Evolutionary conservation across 2,113 vertebrate genomes (phyloP), one percentile per base, ranked within the genome.

Genomic region (Passer domesticus): DNA sequence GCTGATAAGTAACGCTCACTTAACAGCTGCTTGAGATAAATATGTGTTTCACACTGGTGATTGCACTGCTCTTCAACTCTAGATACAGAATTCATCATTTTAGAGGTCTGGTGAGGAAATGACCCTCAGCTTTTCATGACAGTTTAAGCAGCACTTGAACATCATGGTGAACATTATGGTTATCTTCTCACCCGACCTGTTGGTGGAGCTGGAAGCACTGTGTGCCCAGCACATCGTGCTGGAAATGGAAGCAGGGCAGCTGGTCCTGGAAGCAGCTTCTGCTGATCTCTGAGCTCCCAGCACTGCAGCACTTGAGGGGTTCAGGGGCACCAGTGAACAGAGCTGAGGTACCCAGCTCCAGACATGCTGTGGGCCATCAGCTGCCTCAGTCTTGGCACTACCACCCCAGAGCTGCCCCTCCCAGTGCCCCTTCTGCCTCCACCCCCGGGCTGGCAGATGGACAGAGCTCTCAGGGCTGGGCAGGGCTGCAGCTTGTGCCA

Each of bases 1-100:
- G 58, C 69, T 76, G 79, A 68, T 81, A 83, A 62, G 27, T 63
- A 62, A 77, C 0, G 0, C 81, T 89, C 44, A 79, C 49, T 96
- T 96, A 97, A 92, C 82, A 96, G 94, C 96, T 97, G 91, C 95
- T 83, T 84, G 93, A 95, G 96, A 96, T 96, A 97, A 97, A 80
- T 96, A 87, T 25, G 55, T 68, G 44, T 96, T 97, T 93, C 8
- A 10, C 76, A 66, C 94, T 74, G 35, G 62, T 86, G 83, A 35
- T 27, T 83, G 74, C 69, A 28, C 12, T 23, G 14, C 37, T 89
- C 43, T 82, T 69, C 96, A 93, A 93, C 91, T 94, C 11, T 13
- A 73, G 62, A 72, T 81, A 86, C 22, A 62, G 73, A 78, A 18
- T 93, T n/a, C 62, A 82, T 94, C 74, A 53, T 70, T 85, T 44